These are phyloP conservation scores for Sapajus apella DNA, from an alignment of 2,113 vertebrate genomes.

Conservation along the genomic window DNA sequence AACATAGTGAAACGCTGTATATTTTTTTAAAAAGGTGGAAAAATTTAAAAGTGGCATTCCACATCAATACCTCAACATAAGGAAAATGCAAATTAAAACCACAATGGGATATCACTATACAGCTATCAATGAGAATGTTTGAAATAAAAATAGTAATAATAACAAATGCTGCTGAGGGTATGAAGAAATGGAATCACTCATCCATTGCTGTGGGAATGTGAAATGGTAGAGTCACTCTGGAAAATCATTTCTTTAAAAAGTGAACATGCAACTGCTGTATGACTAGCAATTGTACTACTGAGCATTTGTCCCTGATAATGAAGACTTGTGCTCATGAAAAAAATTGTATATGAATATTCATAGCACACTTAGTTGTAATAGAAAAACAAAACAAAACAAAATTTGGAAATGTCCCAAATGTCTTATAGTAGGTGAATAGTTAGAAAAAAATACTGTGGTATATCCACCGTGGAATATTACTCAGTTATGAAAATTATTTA, in stretches of 20 bases:
- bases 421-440: not conserved
- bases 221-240: not conserved
- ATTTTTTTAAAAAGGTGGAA: too few relatives aligned
- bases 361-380: not conserved
- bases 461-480: not conserved
- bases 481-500: not conserved
- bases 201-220: not conserved
- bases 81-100: not conserved
- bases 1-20: too few relatives aligned
- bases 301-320: not conserved
- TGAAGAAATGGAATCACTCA: not conserved
- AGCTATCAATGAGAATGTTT: not conserved
- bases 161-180: too few relatives aligned
- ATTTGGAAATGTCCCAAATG: not conserved
- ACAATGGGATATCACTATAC: not conserved
- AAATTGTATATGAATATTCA: not conserved
- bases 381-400: not conserved
- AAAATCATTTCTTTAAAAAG: constrained; percentile 7
- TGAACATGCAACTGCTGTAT: not conserved
- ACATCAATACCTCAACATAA: too few relatives aligned
- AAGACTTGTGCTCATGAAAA: not conserved
- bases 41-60: too few relatives aligned
- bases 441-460: not conserved
- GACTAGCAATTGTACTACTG: not conserved
- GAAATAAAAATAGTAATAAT: too few relatives aligned